Evolutionary conservation across 2,888 invertebrate genomes (phyloP), one percentile per base, ranked within the genome.

Genomic region (Caenorhabditis macrosperma): DNA sequence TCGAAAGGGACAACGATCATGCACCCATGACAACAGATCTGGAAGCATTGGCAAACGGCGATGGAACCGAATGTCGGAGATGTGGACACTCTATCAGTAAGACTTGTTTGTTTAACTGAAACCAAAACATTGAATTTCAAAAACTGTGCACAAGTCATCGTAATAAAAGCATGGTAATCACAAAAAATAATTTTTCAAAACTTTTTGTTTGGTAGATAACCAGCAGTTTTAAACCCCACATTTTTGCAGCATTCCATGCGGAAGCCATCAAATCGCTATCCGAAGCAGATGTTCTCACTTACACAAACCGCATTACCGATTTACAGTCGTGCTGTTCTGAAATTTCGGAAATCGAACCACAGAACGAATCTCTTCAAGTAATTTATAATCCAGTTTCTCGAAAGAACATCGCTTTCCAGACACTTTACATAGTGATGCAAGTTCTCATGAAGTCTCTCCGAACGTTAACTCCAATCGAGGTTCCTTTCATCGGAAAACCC

Each of bases 401-500:
- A n/a, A n/a, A n/a, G n/a, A n/a, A n/a, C 30, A 38, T 46, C 5
- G 22, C 3, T 24, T 60, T 68, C 48, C 60, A 79, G 66, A 67
- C 74, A 1, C 22, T 77, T 12, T 81, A 72, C 52, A 66, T 63
- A 9, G 77, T 66, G 2, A 71, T 76, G 71, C 76, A 81, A 63
- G 46, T 72, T 7, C 41, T 81, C 12, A 30, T 76, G 3, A 81
- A 72, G 17, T 81, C 81, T 10, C 46, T 81, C 0, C 66, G 81
- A 12, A 67, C 67, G 0, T 24, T 71, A 17, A 63, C 44, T 38
- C 63, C 67, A 9, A 57, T 63, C 1, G 76, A 68, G 6, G 55
- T 61, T 20, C 76, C 76, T 12, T 60, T 52, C n/a, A 74, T 81
- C 6, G 81, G 76, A 26, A 77, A 81, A 46, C 81, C 81, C 6